phyloP scores from a whole-genome alignment of 2,888 invertebrate species.

The Dolichomitus sp. region DNA sequence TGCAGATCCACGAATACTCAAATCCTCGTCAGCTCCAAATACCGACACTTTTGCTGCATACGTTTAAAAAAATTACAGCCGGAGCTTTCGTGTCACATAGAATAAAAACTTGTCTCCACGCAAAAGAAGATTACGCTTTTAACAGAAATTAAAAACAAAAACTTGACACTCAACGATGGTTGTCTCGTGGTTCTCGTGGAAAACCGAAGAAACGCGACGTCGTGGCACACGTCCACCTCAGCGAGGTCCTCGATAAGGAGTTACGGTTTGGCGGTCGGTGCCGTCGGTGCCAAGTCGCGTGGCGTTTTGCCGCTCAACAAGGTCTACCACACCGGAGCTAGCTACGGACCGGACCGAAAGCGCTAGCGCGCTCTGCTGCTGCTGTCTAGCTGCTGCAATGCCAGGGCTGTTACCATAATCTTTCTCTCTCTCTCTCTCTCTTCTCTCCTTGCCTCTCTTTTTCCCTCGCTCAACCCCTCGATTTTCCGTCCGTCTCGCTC shows the following conservation, averaged over 20 bases:
- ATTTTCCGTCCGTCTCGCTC: conserved; percentile 5
- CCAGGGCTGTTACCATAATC: conserved; percentile 23
- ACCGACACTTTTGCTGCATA: background rate
- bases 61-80: background rate
- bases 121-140: background rate
- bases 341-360: conserved; percentile 50
- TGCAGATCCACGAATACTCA: background rate
- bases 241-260: conserved; percentile 50
- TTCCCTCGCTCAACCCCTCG: conserved; percentile 4
- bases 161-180: background rate
- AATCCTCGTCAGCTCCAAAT: background rate
- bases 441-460: conserved; percentile 58
- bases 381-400: conserved; percentile 45
- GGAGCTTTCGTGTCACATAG: background rate
- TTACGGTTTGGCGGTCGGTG: conserved; percentile 42
- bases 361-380: conserved; percentile 40
- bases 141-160: background rate
- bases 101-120: background rate
- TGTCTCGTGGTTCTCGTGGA: background rate
- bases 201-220: conserved; percentile 21
- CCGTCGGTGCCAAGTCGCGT: conserved; percentile 77
- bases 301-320: conserved; percentile 77
- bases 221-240: conserved; percentile 37
- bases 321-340: conserved; percentile 42
- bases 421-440: conserved; percentile 43